Evolutionary conservation across 2,113 vertebrate genomes (phyloP).

Genomic region (Bombycilla garrulus): DNA sequence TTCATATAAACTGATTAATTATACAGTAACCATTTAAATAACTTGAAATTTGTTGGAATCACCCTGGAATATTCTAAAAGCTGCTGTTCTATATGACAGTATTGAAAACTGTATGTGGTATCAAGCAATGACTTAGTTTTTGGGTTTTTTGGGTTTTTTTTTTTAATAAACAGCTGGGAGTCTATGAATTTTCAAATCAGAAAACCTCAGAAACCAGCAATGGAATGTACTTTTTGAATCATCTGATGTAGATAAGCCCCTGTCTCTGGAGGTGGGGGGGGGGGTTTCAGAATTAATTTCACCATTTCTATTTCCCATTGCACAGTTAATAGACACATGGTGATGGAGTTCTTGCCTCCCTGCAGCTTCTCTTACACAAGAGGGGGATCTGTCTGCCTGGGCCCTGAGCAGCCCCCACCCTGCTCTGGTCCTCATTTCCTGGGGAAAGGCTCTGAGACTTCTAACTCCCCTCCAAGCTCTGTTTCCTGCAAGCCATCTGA

Average conservation of each 20-base stretch:
- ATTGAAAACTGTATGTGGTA: background rate
- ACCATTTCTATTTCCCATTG: background rate
- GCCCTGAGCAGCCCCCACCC: background rate
- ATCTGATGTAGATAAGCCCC: rapidly evolving
- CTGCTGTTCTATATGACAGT: background rate
- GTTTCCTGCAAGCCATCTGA: background rate
- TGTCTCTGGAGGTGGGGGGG: background rate
- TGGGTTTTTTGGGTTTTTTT: no score
- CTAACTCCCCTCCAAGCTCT: background rate
- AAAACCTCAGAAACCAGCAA: background rate
- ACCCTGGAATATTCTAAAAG: background rate
- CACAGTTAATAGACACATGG: background rate
- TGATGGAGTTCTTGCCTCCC: background rate
- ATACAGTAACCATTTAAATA: background rate
- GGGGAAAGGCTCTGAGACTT: background rate
- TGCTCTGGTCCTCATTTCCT: background rate
- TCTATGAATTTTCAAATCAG: background rate
- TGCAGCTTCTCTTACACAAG: background rate
- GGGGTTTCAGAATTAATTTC: background rate
- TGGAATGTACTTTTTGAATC: background rate
- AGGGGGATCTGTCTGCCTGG: background rate
- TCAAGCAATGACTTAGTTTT: background rate
- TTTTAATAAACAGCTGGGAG: background rate
- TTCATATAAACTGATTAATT: background rate
- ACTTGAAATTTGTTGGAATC: background rate